phyloP scores from a whole-genome alignment of 2,797 vertebrate species.

The Brachyalestes nurse region DNA sequence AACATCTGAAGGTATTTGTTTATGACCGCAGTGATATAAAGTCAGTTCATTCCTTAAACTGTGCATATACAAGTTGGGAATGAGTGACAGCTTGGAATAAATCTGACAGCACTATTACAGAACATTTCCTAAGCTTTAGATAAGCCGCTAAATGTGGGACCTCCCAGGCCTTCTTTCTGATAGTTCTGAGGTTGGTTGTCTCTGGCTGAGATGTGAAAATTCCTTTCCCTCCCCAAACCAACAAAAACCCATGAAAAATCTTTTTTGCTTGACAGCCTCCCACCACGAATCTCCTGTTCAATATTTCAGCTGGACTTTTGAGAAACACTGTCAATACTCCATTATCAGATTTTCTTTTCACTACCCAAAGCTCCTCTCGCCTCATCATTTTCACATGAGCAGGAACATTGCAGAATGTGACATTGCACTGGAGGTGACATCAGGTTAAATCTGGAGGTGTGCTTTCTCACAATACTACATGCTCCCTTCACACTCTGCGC shows the following conservation, averaged over 20 bases:
- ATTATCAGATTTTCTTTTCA: constrained; percentile 42
- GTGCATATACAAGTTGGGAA: no score
- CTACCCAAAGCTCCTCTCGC: constrained; percentile 35
- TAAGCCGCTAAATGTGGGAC: neutral
- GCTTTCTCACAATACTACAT: constrained; percentile 39
- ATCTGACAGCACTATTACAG: neutral
- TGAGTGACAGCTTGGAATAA: neutral
- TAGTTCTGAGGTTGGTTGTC: neutral
- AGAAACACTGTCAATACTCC: constrained; percentile 23
- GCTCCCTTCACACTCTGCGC: neutral
- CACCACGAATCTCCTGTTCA: neutral
- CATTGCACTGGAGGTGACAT: constrained; percentile 49
- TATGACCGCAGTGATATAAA: neutral
- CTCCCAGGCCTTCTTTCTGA: neutral
- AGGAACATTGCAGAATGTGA: constrained; percentile 41
- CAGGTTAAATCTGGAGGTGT: constrained; percentile 56
- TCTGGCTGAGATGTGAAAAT: neutral
- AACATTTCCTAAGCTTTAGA: neutral
- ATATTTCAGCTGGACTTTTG: constrained; percentile 49
- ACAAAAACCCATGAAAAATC: neutral
- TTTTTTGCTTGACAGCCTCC: neutral
- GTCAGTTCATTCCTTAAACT: neutral
- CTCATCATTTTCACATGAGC: constrained; percentile 40
- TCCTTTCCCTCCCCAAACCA: neutral
- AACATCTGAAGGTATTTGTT: no score